phyloP scores from a whole-genome alignment of 1,140 invertebrate genomes.

The Drosophila lacertosa region DNA sequence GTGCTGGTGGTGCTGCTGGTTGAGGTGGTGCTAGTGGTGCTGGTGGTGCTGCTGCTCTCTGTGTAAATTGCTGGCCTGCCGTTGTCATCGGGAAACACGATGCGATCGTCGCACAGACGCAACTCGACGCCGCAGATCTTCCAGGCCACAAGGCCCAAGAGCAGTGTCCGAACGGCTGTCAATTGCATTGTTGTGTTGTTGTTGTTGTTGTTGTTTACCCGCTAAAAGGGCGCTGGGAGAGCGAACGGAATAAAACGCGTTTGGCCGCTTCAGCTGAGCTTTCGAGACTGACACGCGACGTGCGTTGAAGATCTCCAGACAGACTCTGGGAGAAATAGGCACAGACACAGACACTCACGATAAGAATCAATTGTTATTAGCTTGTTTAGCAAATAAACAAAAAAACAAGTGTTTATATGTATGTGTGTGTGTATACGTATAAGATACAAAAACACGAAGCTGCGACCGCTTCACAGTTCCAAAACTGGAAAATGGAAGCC shows the following conservation, averaged over 20 bases:
- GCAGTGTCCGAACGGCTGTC: slow-evolving; percentile 2
- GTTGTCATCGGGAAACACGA: slow-evolving; percentile 54
- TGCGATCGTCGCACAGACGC: slow-evolving; percentile 46
- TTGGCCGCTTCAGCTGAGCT: slow-evolving; percentile 52
- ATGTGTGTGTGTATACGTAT: not conserved
- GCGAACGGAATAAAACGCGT: slow-evolving; percentile 45
- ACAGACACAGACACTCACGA: slow-evolving; percentile 11
- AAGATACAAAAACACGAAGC: not conserved
- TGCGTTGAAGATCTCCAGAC: slow-evolving; percentile 15
- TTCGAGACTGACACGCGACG: slow-evolving; percentile 44
- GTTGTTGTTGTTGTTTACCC: not conserved
- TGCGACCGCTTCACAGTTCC: slow-evolving; percentile 1
- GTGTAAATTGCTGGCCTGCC: not conserved
- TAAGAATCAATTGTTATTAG: slow-evolving; percentile 36
- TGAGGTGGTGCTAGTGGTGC: not conserved
- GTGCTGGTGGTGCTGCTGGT: not conserved
- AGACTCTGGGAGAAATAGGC: slow-evolving; percentile 23
- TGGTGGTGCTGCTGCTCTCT: not conserved
- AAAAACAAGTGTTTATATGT: no score
- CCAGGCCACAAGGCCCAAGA: slow-evolving; percentile 21
- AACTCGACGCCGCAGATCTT: slow-evolving; percentile 1
- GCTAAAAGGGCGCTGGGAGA: not conserved
- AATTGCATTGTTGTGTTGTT: slow-evolving; percentile 26
- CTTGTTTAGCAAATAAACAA: not conserved
- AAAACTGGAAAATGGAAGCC: slow-evolving; percentile 30